Conservation (phyloP, 2,888 invertebrate genomes). For the Noctuana brunneofusca region DNA sequence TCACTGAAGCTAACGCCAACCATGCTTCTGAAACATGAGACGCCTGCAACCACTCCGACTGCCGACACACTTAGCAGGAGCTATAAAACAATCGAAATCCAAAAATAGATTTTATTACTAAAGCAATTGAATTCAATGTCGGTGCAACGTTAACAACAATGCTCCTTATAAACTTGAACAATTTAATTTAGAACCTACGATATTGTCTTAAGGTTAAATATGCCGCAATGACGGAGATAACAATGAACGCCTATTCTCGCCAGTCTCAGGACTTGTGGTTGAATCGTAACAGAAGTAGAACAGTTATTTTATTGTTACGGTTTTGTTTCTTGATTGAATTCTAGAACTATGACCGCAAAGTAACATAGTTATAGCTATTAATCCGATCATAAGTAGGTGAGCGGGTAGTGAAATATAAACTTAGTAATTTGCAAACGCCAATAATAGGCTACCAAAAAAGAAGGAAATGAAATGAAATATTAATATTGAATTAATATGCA, state of each 20-base stretch:
- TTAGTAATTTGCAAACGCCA: background rate
- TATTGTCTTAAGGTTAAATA: conserved; percentile 51
- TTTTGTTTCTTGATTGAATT: conserved; percentile 33
- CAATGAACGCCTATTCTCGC: conserved; percentile 41
- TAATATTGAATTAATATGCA: too few relatives aligned
- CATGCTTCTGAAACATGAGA: conserved; percentile 68
- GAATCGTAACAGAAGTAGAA: conserved; percentile 40
- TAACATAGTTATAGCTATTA: conserved; percentile 18
- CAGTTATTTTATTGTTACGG: conserved; percentile 35
- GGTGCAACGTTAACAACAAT: conserved; percentile 57
- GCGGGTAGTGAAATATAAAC: background rate
- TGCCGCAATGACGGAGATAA: conserved; percentile 44
- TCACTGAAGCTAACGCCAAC: conserved; percentile 62
- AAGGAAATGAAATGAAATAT: too few relatives aligned
- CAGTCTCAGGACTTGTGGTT: conserved; percentile 56
- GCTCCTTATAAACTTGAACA: conserved; percentile 53
- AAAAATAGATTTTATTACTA: conserved; percentile 74
- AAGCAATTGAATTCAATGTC: conserved; percentile 75
- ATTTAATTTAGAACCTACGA: conserved; percentile 56
- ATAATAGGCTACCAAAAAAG: background rate
- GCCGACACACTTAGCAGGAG: conserved; percentile 63
- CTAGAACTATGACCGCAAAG: conserved; percentile 27
- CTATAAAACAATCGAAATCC: conserved; percentile 68
- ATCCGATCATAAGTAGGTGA: conserved; percentile 4
- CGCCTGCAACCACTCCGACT: conserved; percentile 64